Evolutionary conservation across 2,888 invertebrate species (phyloP).

Genomic region (Lamellibrachia satsuma): DNA sequence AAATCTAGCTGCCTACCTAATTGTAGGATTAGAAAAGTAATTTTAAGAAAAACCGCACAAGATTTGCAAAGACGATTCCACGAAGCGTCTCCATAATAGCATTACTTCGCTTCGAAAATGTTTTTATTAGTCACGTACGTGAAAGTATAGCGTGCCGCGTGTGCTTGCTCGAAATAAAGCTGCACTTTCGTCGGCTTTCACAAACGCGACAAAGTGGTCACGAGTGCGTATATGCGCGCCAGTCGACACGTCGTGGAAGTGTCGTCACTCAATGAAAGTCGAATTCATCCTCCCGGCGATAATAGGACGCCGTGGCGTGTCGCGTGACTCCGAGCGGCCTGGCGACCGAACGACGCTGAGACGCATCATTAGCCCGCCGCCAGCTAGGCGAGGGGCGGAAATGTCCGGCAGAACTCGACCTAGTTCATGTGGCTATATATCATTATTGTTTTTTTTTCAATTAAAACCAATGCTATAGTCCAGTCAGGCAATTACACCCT

Average conservation of each 20-base stretch:
- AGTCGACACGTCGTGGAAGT: neutral
- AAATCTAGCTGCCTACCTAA: neutral
- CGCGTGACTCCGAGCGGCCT: neutral
- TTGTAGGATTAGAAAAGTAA: neutral
- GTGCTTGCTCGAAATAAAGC: neutral
- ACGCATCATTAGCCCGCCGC: neutral
- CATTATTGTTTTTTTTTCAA: too few species aligned
- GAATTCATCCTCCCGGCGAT: neutral
- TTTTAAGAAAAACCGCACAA: neutral
- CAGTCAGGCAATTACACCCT: too few species aligned
- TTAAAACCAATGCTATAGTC: too few species aligned
- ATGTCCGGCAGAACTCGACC: neutral
- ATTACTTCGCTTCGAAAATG: neutral
- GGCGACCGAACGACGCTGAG: neutral
- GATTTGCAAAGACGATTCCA: neutral
- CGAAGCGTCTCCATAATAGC: neutral
- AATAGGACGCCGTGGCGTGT: neutral
- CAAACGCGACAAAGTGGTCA: neutral
- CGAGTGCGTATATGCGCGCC: neutral
- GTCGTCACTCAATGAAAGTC: constrained; percentile 1
- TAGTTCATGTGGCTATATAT: neutral
- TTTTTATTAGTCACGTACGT: neutral
- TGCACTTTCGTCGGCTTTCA: neutral
- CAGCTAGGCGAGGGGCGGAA: neutral
- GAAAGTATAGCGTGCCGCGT: neutral